phyloP scores from a whole-genome alignment of 1,140 invertebrate species.

The Antheraea mylitta region DNA sequence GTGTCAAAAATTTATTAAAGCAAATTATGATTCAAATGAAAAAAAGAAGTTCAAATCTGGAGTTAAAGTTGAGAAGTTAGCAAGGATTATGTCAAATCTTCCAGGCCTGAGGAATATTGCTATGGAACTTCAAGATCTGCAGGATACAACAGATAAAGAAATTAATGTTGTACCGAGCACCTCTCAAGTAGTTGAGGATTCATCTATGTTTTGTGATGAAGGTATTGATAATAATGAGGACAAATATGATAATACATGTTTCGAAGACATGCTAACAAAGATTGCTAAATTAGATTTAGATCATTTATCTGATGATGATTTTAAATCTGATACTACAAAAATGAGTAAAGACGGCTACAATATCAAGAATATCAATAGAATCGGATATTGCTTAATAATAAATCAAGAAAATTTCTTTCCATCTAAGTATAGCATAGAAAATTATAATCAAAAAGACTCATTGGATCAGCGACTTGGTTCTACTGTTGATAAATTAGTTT shows the following conservation, averaged over 20 bases:
- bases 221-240: slow-evolving; percentile 1
- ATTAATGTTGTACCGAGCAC: slow-evolving; percentile 4
- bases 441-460: slow-evolving; percentile 20
- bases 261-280: neutral
- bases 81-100: slow-evolving; percentile 52
- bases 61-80: slow-evolving; percentile 45
- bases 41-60: slow-evolving; percentile 25
- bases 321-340: slow-evolving; percentile 54
- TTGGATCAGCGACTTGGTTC: slow-evolving; percentile 49
- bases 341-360: slow-evolving; percentile 41
- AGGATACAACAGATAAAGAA: slow-evolving; percentile 38
- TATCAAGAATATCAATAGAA: slow-evolving; percentile 50
- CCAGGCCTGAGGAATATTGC: slow-evolving; percentile 39
- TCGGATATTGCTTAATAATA: slow-evolving; percentile 66
- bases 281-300: slow-evolving; percentile 4
- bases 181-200: slow-evolving; percentile 4
- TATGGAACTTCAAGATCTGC: slow-evolving; percentile 39
- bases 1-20: slow-evolving; percentile 55
- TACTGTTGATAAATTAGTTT: slow-evolving; percentile 42
- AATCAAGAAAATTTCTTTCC: slow-evolving; percentile 69
- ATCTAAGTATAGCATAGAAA: slow-evolving; percentile 54
- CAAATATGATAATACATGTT: neutral
- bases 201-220: neutral
- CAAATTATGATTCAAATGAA: slow-evolving; percentile 35
- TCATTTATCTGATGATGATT: slow-evolving; percentile 7